Percentiles rank a stretch among this genome's conserved stretches.
phyloP scores from a whole-genome alignment of 2,113 vertebrate genomes.

The Pipa parva region DNA sequence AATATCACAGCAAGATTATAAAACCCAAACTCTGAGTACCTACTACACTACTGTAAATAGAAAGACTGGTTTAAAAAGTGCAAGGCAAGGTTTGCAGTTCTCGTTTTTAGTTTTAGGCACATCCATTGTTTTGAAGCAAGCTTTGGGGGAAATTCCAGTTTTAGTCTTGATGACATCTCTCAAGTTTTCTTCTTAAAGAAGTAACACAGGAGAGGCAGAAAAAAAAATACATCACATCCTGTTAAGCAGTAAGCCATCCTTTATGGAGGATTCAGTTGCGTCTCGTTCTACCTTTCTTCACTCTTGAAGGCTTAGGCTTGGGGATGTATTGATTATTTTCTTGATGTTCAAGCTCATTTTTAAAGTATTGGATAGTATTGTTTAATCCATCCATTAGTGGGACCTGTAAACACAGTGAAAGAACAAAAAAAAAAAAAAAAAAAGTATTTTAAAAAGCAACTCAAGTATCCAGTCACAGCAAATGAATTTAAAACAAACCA shows the following conservation, averaged over 20 bases:
- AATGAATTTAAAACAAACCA: no score
- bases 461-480: no score
- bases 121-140: slow-evolving; percentile 76
- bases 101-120: slow-evolving; percentile 63
- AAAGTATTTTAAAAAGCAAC: no score
- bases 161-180: slow-evolving; percentile 71
- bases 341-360: slow-evolving; percentile 92
- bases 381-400: slow-evolving; percentile 95
- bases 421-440: background rate
- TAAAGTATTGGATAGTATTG: slow-evolving; percentile 98
- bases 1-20: slow-evolving; percentile 72
- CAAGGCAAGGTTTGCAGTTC: slow-evolving; percentile 74
- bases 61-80: slow-evolving; percentile 79
- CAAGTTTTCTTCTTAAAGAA: slow-evolving; percentile 55
- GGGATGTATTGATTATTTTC: slow-evolving; percentile 98
- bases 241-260: slow-evolving; percentile 54
- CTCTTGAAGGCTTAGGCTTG: slow-evolving; percentile 93
- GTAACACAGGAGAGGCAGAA: slow-evolving; percentile 33
- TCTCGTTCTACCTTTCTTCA: slow-evolving; percentile 89
- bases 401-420: slow-evolving; percentile 64
- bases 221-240: slow-evolving; percentile 51
- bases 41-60: slow-evolving; percentile 72
- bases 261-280: slow-evolving; percentile 68
- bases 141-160: slow-evolving; percentile 73
- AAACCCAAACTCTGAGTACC: slow-evolving; percentile 62